Evolutionary conservation across 2,113 vertebrate genomes (phyloP).

Genomic region (Ophthalmolycus amberensis): DNA sequence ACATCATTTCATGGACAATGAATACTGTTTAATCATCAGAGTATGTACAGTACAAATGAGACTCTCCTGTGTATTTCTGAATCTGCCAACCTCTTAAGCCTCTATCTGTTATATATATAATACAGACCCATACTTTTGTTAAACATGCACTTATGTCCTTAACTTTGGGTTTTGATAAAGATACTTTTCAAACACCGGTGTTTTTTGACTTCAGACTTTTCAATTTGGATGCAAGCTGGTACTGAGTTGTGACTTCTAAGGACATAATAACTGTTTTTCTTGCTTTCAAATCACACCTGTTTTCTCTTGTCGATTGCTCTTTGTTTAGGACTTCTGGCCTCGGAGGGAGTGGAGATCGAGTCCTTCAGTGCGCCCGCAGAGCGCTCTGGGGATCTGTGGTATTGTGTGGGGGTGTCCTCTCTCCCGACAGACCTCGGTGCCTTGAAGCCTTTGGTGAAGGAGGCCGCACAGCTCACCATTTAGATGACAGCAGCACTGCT

Average conservation of each 20-base stretch:
- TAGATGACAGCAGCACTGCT: slow-evolving; percentile 61
- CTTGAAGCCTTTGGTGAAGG: slow-evolving; percentile 81
- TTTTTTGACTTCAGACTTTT: background rate
- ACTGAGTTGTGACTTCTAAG: background rate
- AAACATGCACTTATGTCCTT: background rate
- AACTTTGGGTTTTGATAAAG: background rate
- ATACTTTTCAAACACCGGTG: background rate
- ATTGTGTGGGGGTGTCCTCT: slow-evolving; percentile 84
- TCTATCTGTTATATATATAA: too few species aligned
- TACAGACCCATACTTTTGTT: too few species aligned
- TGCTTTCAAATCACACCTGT: slow-evolving; percentile 29
- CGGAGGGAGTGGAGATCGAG: slow-evolving; percentile 84
- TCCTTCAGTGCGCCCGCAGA: slow-evolving; percentile 86
- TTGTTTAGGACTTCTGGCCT: slow-evolving; percentile 85
- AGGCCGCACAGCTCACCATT: slow-evolving; percentile 85
- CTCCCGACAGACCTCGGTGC: slow-evolving; percentile 78
- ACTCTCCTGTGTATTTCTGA: too few species aligned
- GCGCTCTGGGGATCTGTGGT: slow-evolving; percentile 86
- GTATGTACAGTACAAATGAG: too few species aligned
- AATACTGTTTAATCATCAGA: too few species aligned
- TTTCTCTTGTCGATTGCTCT: slow-evolving; percentile 34
- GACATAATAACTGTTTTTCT: slow-evolving; percentile 23
- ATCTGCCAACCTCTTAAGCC: too few species aligned
- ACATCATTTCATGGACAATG: too few species aligned
- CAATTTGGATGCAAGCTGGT: slow-evolving; percentile 4